Evolutionary conservation across 2,888 invertebrate species (phyloP), one percentile per base, ranked within the genome.

Genomic region (Syrista parreyssii): DNA sequence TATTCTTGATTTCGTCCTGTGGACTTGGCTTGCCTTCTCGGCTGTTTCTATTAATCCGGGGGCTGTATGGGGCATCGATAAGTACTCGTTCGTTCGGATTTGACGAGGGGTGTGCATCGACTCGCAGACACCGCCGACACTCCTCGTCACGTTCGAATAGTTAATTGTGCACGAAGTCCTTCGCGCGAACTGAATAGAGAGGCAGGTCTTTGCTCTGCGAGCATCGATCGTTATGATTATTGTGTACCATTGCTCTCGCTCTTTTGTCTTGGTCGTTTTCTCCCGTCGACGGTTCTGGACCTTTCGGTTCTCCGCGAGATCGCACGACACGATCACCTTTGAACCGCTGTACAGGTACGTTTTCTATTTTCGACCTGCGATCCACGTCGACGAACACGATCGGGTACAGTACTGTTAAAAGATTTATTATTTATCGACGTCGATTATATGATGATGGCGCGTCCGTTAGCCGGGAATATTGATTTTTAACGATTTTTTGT

Each of bases 211-310:
- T 32, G 31, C 31, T 71, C 30, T 15, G 71, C 23, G 71, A 31
- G 71, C 3, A 32, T 71, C 15, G 32, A 32, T 71, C 71, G 31
- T 32, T 12, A 3, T 32, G 31, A 55, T 55, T 55, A 55, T 55
- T 55, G 23, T 55, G 6, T 55, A 55, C 15, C 32, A 71, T 71
- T 32, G 31, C 12, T 68, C 31, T 69, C 69, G 69, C n/a, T 12
- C 12, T 69, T 68, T 31, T n/a, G n/a, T 36, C 68, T 33, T 15
- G 15, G 11, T 71, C 75, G 15, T 73, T 32, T 35, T 84, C 83
- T 84, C 80, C 80, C 81, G 81, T 82, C 83, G 82, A 81, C 81
- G 81, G 78, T 80, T 71, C 30, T 34, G 82, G 78, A 76, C 75
- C 71, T 71, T 32, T 71, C 71, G 31, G 15, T 71, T 71, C 1